Evolutionary conservation across 2,888 invertebrate genomes (phyloP), one percentile per base, ranked within the genome.

Genomic region (Balanococcus diminutus): DNA sequence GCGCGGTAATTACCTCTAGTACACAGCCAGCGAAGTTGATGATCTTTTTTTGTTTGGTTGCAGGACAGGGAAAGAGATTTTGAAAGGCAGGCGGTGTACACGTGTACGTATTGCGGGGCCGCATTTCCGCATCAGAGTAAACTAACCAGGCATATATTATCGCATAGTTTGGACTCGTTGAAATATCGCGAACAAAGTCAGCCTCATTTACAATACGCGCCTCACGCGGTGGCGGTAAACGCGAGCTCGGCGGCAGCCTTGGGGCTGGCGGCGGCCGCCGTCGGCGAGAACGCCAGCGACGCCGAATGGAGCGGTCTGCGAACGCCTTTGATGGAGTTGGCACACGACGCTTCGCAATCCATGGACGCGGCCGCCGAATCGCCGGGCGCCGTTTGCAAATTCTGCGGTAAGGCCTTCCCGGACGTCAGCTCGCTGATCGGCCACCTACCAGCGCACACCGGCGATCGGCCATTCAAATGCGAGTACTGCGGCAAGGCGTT

Each of bases 401-500:
- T 96, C 91, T 96, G 96, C 91, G 96, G 96, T 90, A 96, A 96
- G 91, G 95, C 96, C 89, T 96, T 96, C 91, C 96, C 96, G 88
- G 96, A 96, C 91, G 96, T 96, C 88, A 94, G 95, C 88, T 95
- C 96, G 88, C 92, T 96, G 89, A 96, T 96, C 90, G 93, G 95
- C 88, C 96, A 96, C 90, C 92, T 96, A 90, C 96, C 96, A 87
- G 95, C 95, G 88, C 96, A 96, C 91, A 96, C 96, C 87, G 96
- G 96, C 88, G 96, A 96, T 90, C 92, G 96, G 89, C 96, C 96
- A 87, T 96, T 96, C 91, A 96, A 96, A 91, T 96, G 96, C 92
- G 96, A 96, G 91, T 96, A 96, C 91, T 96, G 96, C 91, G 96
- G 96, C 88, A 96, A 96, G 91, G 96, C 96, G 89, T 96, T 96